phyloP scores from a whole-genome alignment of 2,888 invertebrate genomes.

The Tridacna gigas region DNA sequence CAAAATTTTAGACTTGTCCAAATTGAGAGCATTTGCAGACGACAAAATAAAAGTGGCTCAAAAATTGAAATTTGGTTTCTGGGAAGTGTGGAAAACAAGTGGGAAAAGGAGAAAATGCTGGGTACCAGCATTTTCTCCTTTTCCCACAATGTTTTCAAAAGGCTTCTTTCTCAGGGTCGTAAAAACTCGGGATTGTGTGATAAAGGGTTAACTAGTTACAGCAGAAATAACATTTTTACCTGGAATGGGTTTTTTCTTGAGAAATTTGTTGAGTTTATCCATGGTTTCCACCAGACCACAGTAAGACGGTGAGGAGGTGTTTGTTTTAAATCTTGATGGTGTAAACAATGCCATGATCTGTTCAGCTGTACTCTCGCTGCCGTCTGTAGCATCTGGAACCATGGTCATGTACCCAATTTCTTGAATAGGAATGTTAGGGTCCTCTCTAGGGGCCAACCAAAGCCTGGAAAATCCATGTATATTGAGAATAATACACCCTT shows the following conservation, averaged over 20 bases:
- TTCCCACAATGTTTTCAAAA: slow-evolving; percentile 2
- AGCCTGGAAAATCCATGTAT: slow-evolving; percentile 44
- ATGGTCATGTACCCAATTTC: slow-evolving; percentile 71
- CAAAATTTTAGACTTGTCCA: no score
- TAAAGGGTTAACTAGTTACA: not conserved
- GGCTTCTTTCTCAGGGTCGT: not conserved
- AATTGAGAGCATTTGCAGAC: no score
- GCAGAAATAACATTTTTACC: slow-evolving; percentile 48
- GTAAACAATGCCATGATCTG: slow-evolving; percentile 45
- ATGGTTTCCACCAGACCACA: slow-evolving; percentile 66
- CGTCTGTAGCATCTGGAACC: slow-evolving; percentile 61
- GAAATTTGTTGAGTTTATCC: slow-evolving; percentile 65
- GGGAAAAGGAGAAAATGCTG: not conserved
- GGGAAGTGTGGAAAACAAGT: not conserved
- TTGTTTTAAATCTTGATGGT: slow-evolving; percentile 25
- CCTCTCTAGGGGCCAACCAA: slow-evolving; percentile 69
- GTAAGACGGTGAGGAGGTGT: slow-evolving; percentile 40
- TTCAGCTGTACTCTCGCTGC: slow-evolving; percentile 26
- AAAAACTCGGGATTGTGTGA: not conserved
- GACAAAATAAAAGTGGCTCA: no score
- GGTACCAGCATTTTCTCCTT: not conserved
- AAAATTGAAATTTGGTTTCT: no score
- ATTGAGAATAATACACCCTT: no score
- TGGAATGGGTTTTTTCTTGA: slow-evolving; percentile 71
- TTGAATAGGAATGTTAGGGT: slow-evolving; percentile 54